Conservation (phyloP, 2,888 invertebrate species). For the Torymus texanus region DNA sequence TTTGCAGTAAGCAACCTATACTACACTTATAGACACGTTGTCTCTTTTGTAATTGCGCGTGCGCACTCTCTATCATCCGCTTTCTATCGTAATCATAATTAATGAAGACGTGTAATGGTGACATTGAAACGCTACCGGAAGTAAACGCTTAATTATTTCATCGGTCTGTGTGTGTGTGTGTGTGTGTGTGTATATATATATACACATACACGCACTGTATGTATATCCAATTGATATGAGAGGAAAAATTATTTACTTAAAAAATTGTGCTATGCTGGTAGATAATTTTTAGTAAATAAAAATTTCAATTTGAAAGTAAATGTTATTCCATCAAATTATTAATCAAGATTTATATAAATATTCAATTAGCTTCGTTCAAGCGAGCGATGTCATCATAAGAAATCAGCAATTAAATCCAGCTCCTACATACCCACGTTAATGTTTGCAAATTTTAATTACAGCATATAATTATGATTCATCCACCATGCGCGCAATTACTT, state of each 20-base stretch:
- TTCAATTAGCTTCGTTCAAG: not conserved
- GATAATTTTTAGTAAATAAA: not conserved
- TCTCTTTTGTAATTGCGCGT: too few relatives aligned
- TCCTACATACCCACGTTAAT: too few relatives aligned
- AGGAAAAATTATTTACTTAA: too few relatives aligned
- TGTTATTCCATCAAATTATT: not conserved
- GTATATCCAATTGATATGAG: too few relatives aligned
- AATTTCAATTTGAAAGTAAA: not conserved
- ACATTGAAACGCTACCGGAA: constrained; percentile 13
- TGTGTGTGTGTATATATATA: too few relatives aligned
- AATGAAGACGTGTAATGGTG: constrained; percentile 12
- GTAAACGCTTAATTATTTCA: constrained; percentile 12
- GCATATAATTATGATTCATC: too few relatives aligned
- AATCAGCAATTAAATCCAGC: too few relatives aligned
- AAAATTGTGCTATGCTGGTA: too few relatives aligned
- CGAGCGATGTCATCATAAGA: too few relatives aligned
- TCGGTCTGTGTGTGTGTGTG: not conserved
- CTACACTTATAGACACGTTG: too few relatives aligned
- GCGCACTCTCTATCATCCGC: not conserved
- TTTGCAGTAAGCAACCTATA: constrained; percentile 81
- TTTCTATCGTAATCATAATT: constrained; percentile 26
- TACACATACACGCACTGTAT: too few relatives aligned
- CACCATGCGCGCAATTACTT: constrained; percentile 1
- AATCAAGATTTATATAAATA: not conserved
- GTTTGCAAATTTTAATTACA: too few relatives aligned